Conservation (phyloP, 1,140 invertebrate species). For the Zophobas atratus region DNA sequence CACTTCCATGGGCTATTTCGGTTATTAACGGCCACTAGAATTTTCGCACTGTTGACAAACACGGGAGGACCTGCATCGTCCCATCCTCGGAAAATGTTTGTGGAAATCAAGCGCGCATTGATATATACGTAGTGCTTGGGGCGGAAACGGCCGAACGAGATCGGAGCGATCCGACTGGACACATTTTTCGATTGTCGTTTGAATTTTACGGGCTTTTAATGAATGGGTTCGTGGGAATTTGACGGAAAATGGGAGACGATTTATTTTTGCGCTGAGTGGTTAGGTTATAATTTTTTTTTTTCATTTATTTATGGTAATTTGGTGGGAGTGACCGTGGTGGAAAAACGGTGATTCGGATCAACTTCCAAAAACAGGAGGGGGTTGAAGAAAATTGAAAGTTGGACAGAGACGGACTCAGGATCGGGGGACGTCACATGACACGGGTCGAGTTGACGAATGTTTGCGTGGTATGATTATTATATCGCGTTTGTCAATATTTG, state of each 20-base stretch:
- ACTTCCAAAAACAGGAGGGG: neutral
- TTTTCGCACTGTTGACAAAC: slow-evolving; percentile 69
- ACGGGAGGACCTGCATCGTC: slow-evolving; percentile 72
- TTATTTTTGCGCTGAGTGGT: neutral
- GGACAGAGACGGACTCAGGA: neutral
- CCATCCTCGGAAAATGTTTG: slow-evolving; percentile 69
- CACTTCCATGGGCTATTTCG: slow-evolving; percentile 72
- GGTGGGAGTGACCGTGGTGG: too few relatives aligned
- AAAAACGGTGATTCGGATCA: neutral
- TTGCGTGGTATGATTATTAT: neutral
- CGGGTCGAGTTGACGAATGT: neutral
- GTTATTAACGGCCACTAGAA: slow-evolving; percentile 66
- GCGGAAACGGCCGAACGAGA: slow-evolving; percentile 5
- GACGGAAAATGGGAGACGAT: neutral
- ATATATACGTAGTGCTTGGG: slow-evolving; percentile 62
- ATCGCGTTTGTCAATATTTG: neutral
- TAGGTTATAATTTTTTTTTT: too few relatives aligned
- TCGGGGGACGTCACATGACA: neutral
- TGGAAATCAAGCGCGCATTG: slow-evolving; percentile 67
- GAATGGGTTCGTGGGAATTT: neutral
- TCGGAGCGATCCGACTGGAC: neutral
- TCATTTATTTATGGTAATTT: too few relatives aligned
- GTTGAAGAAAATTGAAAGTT: neutral
- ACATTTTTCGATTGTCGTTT: slow-evolving; percentile 23
- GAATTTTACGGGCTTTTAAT: slow-evolving; percentile 9